A percentile compares a stretch with the other conserved stretches of the same genome.
These are phyloP conservation scores for Bovichtus variegatus DNA, from an alignment of 2,797 vertebrate species.

Conservation along the genomic window DNA sequence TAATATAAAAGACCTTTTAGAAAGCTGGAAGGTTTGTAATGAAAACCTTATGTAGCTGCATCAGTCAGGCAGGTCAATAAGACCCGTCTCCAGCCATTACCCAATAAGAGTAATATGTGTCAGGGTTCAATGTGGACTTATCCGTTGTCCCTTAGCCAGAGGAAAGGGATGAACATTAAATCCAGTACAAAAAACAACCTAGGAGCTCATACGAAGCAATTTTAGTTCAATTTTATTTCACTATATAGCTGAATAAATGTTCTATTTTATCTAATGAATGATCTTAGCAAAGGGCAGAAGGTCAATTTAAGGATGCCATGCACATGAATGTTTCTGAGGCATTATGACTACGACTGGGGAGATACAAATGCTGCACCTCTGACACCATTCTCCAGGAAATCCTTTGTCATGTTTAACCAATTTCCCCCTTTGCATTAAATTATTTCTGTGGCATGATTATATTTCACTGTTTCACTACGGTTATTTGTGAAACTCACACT, in stretches of 20 bases:
- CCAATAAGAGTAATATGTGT: conserved; percentile 77
- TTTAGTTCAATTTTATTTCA: conserved; percentile 28
- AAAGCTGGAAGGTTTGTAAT: conserved; percentile 74
- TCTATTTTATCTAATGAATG: conserved; percentile 27
- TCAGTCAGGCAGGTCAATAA: conserved; percentile 79
- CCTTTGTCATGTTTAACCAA: conserved; percentile 1
- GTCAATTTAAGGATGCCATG: conserved; percentile 8
- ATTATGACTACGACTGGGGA: neutral
- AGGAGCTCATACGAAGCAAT: conserved; percentile 12
- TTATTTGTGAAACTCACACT: conserved; percentile 6
- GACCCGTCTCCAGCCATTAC: conserved; percentile 78
- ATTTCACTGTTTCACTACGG: neutral
- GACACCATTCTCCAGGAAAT: neutral
- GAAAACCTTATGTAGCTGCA: conserved; percentile 74
- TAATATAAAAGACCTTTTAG: conserved; percentile 78
- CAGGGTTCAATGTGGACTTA: conserved; percentile 68
- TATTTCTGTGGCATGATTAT: neutral
- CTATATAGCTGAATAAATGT: conserved; percentile 17
- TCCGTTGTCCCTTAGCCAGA: conserved; percentile 49
- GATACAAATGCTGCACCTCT: conserved; percentile 1
- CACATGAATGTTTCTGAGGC: conserved; percentile 20
- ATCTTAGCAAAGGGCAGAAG: conserved; percentile 30
- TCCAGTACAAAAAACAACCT: conserved; percentile 8
- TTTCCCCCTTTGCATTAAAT: conserved; percentile 7
- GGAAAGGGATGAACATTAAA: conserved; percentile 27